Base-by-base conservation (phyloP, 2,113 vertebrate species). In the Danio rerio region DNA sequence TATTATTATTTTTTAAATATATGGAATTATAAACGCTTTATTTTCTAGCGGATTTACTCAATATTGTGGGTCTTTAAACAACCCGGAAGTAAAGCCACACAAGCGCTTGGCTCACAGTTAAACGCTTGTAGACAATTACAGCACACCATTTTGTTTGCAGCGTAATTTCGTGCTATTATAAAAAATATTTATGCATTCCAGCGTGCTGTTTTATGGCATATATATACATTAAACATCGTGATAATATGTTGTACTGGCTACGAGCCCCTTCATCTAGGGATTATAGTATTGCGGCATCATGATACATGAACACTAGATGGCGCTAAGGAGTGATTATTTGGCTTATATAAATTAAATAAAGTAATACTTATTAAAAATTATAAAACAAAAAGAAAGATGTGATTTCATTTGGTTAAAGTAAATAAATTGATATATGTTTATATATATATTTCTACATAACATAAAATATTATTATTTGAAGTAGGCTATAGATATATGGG, bases 1-100 rank as follows among this genome's bases (percentile, higher is more conserved):
- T 31, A 2, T 31, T 31, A 2, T 31, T 31, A 31, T 31, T 31
- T 31, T 31, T 31, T 2, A 31, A 3, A 31, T 31, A 12, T 3
- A 43, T 65, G 16, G 11, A 43, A 43, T 42, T 8, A 7, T 43
- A 66, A 16, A 15, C 1, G 9, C 4, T 16, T 16, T 43, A 31
- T 31, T 31, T 66, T 43, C 63, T 66, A 45, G 15, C 15, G 42
- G 15, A 9, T 68, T 8, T 15, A 56, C 31, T 53, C 21, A 1
- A 8, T 3, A 15, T 72, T 53, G 12, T 31, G 8, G 10, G 40
- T n/a, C 31, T 42, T 74, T 56, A 56, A 75, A 49, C 6, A 69
- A 69, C 72, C 72, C 72, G 55, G 55, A 75, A 75, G 72, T 58
- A 45, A 75, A 75, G 40, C 16, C 13, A 40, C 40, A 15, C 7